Base-by-base conservation (phyloP, 2,113 vertebrate genomes). In the Chloroceryle aenea region DNA sequence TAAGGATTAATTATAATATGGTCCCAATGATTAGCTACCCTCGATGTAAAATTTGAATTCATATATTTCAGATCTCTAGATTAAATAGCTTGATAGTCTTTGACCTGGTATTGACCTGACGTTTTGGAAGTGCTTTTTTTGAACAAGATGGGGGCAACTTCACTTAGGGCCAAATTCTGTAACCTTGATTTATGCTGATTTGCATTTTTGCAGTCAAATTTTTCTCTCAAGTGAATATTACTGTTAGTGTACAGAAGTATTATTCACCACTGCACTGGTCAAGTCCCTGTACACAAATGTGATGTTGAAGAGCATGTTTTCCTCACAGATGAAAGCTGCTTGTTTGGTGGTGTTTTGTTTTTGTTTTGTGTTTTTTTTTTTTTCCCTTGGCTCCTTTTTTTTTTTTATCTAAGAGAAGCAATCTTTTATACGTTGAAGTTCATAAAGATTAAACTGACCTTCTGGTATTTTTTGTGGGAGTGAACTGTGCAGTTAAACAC, bases 1-100 rank as follows among this genome's bases (percentile, higher is more conserved):
- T 94, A 89, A 89, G 80, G 68, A 90, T 94, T 94, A 96, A 93
- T 93, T 96, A 67, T 89, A 84, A 90, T 75, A 78, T 0, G 1
- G 68, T 94, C 90, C 79, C 78, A 90, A 23, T 75, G 85, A 86
- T 88, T 94, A 91, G 68, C 64, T 93, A 68, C 43, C 48, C 80
- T 90, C 74, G 68, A 43, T 81, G 61, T 75, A 81, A 82, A 89
- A 89, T 78, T 90, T 71, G 11, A 55, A 72, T 89, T 84, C 2
- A 1, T 89, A 6, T 68, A 45, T 68, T 72, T 64, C 68, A 92
- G 43, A 42, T 36, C 68, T 93, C 27, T 40, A 59, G 76, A 90
- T 88, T 84, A 89, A 94, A 87, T 27, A 72, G 17, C 48, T 38
- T 81, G 52, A 45, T 81, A 86, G 34, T 63, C 25, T 96, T 89